phyloP scores from a whole-genome alignment of 64 coral and sea anemone genomes.

The Cladopsammia gracilis region DNA sequence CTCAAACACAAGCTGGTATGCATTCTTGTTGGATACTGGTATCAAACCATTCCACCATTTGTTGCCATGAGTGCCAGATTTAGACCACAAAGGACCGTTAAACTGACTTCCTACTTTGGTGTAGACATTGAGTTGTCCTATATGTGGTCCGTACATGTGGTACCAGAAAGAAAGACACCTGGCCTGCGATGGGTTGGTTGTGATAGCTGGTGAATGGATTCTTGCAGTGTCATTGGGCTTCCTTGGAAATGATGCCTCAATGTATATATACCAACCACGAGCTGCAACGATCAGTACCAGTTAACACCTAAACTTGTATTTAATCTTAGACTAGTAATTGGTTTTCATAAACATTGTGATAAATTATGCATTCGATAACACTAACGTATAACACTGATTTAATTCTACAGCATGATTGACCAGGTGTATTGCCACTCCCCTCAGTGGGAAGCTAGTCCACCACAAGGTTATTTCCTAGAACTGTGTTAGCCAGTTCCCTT shows the following conservation, averaged over 20 bases:
- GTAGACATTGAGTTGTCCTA: slow-evolving; percentile 82
- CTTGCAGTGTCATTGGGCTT: slow-evolving; percentile 85
- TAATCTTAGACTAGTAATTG: too few relatives aligned
- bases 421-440: too few relatives aligned
- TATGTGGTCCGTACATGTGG: slow-evolving; percentile 94
- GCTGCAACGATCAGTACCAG: slow-evolving; percentile 18
- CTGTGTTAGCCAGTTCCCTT: too few relatives aligned
- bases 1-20: slow-evolving; percentile 92
- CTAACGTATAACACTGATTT: too few relatives aligned
- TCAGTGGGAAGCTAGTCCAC: too few relatives aligned
- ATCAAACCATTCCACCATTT: slow-evolving; percentile 78
- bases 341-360: too few relatives aligned
- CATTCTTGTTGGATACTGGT: slow-evolving; percentile 31
- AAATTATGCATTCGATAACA: too few relatives aligned
- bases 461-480: too few relatives aligned
- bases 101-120: slow-evolving; percentile 58
- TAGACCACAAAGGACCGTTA: slow-evolving; percentile 72
- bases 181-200: slow-evolving; percentile 19
- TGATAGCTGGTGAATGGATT: slow-evolving; percentile 63
- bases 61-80: slow-evolving; percentile 84
- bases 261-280: slow-evolving; percentile 85
- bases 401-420: too few relatives aligned
- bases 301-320: too few relatives aligned
- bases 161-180: slow-evolving; percentile 88
- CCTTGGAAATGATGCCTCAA: slow-evolving; percentile 82